Evolutionary conservation across 2,888 invertebrate genomes (phyloP), one percentile per base, ranked within the genome.

Genomic region (Acanthosoma haemorrhoidale): DNA sequence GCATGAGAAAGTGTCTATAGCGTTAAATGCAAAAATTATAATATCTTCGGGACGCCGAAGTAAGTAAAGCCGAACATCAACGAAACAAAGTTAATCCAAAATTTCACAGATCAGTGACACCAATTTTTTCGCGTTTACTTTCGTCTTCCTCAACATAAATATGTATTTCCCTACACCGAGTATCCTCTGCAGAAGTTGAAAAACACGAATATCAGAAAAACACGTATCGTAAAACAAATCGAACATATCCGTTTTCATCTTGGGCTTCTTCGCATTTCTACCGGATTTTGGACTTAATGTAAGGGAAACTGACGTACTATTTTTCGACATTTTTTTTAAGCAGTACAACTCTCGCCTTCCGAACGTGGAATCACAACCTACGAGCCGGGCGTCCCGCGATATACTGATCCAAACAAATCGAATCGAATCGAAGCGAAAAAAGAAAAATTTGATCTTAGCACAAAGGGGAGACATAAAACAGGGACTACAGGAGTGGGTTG

Each of bases 81-180:
- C n/a, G n/a, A n/a, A n/a, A n/a, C n/a, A n/a, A n/a, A n/a, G 13
- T 21, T 43, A 51, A 51, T 51, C 51, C n/a, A 51, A 51, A 51
- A 51, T 51, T 13, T 51, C 51, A 5, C n/a, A 25, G 3, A 51
- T 2, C 25, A 51, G 13, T 2, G 51, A 25, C 13, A 51, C 9
- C n/a, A 51, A 51, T 51, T 51, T 51, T n/a, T 51, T 51, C 21
- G 51, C 21, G 29, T 51, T 25, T 21, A 51, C 29, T 51, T 51
- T 51, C 25, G 51, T 25, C 25, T 51, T 51, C 2, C 51, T 4
- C 6, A 51, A 25, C 25, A 51, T 51, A 25, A 51, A 51, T 5
- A 51, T 25, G 29, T 51, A 51, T 6, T 51, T 51, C 51, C 51
- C 21, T 1, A 51, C 51, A 11, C 29, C 29, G 2, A 51, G n/a